phyloP scores from a whole-genome alignment of 2,797 vertebrate species.

The Diglossa cyanea region DNA sequence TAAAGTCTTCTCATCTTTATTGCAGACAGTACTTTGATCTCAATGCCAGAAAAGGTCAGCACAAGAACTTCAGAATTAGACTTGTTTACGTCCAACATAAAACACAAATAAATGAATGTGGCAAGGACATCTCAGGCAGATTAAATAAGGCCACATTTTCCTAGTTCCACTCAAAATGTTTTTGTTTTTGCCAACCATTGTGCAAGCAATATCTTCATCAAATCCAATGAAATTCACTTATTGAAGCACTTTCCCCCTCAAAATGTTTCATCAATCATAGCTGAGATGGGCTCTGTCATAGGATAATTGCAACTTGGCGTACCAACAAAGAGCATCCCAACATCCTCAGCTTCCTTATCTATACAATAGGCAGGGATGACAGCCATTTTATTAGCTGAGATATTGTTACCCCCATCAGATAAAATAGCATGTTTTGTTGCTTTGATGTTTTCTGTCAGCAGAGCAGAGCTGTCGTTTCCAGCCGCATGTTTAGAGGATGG shows the following conservation, averaged over 20 bases:
- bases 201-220: slow-evolving; percentile 46
- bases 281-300: slow-evolving; percentile 45
- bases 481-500: background rate
- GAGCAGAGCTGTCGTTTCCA: slow-evolving; percentile 29
- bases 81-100: slow-evolving; percentile 57
- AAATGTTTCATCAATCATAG: slow-evolving; percentile 65
- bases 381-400: slow-evolving; percentile 71
- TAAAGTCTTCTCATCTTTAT: slow-evolving; percentile 66
- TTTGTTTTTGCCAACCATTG: slow-evolving; percentile 46
- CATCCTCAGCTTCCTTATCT: slow-evolving; percentile 53
- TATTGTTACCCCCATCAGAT: slow-evolving; percentile 68
- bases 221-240: slow-evolving; percentile 56
- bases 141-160: background rate
- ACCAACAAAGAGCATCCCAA: slow-evolving; percentile 53
- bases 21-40: slow-evolving; percentile 66
- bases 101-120: slow-evolving; percentile 54
- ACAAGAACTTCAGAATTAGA: slow-evolving; percentile 62
- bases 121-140: slow-evolving; percentile 61
- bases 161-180: slow-evolving; percentile 41
- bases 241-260: slow-evolving; percentile 18
- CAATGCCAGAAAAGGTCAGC: slow-evolving; percentile 60
- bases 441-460: slow-evolving; percentile 59
- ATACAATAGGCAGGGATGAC: slow-evolving; percentile 41
- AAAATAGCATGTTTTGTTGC: slow-evolving; percentile 49
- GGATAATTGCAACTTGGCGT: slow-evolving; percentile 60